Percentiles rank a stretch among this genome's conserved stretches.
These are phyloP conservation scores for Cygnus olor DNA, from an alignment of 2,797 vertebrate species.

Conservation along the genomic window DNA sequence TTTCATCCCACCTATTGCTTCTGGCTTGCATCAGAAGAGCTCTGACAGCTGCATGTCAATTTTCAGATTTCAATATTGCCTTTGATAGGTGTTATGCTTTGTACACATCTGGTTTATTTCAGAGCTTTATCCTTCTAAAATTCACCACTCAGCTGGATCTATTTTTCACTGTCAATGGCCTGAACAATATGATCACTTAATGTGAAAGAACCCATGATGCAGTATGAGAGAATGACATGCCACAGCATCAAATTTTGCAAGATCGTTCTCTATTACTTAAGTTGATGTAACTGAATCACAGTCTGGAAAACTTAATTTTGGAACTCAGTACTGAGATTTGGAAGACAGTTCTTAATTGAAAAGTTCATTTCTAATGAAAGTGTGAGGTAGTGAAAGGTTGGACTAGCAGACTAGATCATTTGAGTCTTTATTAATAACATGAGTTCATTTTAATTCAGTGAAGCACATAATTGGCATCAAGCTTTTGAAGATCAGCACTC, in stretches of 20 bases:
- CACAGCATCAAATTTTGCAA: constrained; percentile 35
- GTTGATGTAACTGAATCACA: constrained; percentile 40
- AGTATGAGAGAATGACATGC: constrained; percentile 31
- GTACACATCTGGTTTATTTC: constrained; percentile 53
- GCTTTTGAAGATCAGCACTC: constrained; percentile 75
- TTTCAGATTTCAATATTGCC: constrained; percentile 49
- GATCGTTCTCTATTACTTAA: constrained; percentile 36
- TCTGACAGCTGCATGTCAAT: constrained; percentile 50
- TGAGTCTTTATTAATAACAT: constrained; percentile 79
- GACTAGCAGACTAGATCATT: constrained; percentile 74
- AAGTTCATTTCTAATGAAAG: constrained; percentile 76
- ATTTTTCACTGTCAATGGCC: constrained; percentile 62
- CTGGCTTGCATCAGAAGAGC: constrained; percentile 49
- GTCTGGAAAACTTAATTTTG: constrained; percentile 72
- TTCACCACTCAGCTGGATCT: constrained; percentile 45
- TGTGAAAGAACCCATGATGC: constrained; percentile 40
- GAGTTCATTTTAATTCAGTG: constrained; percentile 82
- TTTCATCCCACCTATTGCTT: constrained; percentile 16
- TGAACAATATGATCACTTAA: constrained; percentile 38
- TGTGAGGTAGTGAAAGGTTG: constrained; percentile 76
- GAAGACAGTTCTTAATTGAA: constrained; percentile 76
- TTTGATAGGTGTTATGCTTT: constrained; percentile 44
- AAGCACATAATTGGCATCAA: constrained; percentile 82
- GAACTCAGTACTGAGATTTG: constrained; percentile 43
- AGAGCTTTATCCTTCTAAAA: constrained; percentile 47